Base-by-base conservation (phyloP, 1,140 invertebrate genomes). In the Panagrolaimus sp. region DNA sequence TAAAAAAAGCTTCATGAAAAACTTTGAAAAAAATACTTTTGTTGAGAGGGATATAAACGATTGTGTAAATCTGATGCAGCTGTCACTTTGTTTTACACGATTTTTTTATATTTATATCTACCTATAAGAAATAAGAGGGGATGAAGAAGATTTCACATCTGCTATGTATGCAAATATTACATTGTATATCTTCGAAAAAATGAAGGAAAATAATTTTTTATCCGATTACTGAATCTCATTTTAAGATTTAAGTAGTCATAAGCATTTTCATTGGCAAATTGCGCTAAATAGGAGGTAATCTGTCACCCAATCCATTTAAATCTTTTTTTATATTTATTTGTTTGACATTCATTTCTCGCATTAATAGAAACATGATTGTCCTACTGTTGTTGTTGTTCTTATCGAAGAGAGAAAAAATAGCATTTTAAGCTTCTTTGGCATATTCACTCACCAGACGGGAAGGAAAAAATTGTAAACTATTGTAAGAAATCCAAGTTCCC, bases 161-260 rank as follows among this genome's bases (percentile, higher is more conserved):
- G 52, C 52, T 28, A 4, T 58, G 52, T 58, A 58, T 58, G 52
- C 52, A 58, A 58, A 58, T 58, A 58, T 58, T n/a, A 38, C 32
- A 38, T 38, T 38, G 7, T 38, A 38, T 38, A 38, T 38, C 32
- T 38, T 38, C 32, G 32, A 38, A 38, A 38, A 38, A 38, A 38
- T 38, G n/a, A n/a, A n/a, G 7, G 32, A 7, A 38, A 38, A 38
- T 4, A 38, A 4, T 38, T 38, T 38, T 38, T 38, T 38, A 38
- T 38, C 32, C 32, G 32, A 38, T 38, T 38, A 38, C 32, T 38
- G 32, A 38, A 38, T 38, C 32, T 38, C 32, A 38, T 38, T 38
- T 38, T 38, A 38, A 7, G 32, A 38, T 38, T 38, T 38, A 38
- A 38, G 32, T 38, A 38, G 32, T 38, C 7, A 38, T 38, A 38